Evolutionary conservation across 2,797 vertebrate genomes (phyloP).

Genomic region (Cyclura pinguis): DNA sequence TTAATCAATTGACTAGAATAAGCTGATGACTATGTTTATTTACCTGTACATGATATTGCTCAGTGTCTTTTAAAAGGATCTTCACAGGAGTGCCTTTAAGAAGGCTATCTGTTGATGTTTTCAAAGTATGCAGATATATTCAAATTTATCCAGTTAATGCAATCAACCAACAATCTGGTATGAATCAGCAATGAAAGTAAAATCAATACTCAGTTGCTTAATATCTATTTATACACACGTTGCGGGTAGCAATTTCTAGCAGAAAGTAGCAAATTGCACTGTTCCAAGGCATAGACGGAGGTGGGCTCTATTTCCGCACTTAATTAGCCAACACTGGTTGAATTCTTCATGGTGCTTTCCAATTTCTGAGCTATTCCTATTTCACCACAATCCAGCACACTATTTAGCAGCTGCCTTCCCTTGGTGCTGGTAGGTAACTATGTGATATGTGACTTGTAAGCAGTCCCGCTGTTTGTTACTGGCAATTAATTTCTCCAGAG

Average conservation of each 20-base stretch:
- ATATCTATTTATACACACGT: not conserved
- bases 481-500: slow-evolving; percentile 99
- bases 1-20: not conserved
- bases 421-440: slow-evolving; percentile 92
- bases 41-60: not conserved
- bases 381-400: slow-evolving; percentile 72
- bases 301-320: slow-evolving; percentile 17
- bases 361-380: slow-evolving; percentile 64
- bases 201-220: not conserved
- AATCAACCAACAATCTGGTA: not conserved
- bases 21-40: not conserved
- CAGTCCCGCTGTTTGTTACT: slow-evolving; percentile 99
- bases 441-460: slow-evolving; percentile 96
- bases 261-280: not conserved
- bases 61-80: not conserved
- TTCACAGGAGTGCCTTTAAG: not conserved
- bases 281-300: slow-evolving; percentile 33
- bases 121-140: too few species aligned
- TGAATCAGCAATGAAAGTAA: not conserved
- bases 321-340: slow-evolving; percentile 57
- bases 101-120: not conserved
- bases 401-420: slow-evolving; percentile 81
- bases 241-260: not conserved
- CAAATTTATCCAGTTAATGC: not conserved
- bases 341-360: slow-evolving; percentile 52